These are phyloP conservation scores for Leptura quadrifasciata DNA, from an alignment of 2,888 invertebrate species.

Conservation along the genomic window DNA sequence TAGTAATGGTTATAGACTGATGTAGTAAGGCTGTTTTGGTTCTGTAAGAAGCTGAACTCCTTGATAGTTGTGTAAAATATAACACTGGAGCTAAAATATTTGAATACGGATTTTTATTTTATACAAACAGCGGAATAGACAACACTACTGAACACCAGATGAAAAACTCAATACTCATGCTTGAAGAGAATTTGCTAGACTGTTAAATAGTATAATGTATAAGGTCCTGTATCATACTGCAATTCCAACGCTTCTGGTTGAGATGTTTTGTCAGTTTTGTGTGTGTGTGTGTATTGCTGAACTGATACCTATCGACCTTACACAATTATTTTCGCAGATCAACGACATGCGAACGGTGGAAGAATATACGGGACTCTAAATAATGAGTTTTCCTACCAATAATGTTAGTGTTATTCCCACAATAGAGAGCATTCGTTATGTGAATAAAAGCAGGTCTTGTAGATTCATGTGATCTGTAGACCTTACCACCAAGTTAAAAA, in stretches of 20 bases:
- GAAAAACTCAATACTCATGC: background rate
- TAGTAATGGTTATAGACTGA: no score
- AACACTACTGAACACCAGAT: no score
- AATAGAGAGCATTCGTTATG: constrained; percentile 4
- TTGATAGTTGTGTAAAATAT: background rate
- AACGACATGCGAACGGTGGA: no score
- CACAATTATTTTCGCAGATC: background rate
- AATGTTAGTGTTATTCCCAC: constrained; percentile 22
- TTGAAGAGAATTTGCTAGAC: background rate
- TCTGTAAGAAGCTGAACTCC: background rate
- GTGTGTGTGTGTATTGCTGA: no score
- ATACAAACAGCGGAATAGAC: no score
- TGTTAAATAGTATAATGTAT: background rate
- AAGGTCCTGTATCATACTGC: no score
- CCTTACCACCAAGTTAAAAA: background rate
- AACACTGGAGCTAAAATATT: no score
- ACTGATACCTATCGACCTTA: background rate
- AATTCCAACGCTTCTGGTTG: no score
- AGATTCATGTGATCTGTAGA: background rate
- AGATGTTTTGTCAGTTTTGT: no score
- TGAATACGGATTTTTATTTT: no score
- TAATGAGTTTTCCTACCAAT: constrained; percentile 6
- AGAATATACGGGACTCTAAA: background rate
- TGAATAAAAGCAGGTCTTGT: constrained; percentile 17
- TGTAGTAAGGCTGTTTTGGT: background rate